phyloP scores from a whole-genome alignment of 2,888 invertebrate genomes.

The Drosophila siamana region DNA sequence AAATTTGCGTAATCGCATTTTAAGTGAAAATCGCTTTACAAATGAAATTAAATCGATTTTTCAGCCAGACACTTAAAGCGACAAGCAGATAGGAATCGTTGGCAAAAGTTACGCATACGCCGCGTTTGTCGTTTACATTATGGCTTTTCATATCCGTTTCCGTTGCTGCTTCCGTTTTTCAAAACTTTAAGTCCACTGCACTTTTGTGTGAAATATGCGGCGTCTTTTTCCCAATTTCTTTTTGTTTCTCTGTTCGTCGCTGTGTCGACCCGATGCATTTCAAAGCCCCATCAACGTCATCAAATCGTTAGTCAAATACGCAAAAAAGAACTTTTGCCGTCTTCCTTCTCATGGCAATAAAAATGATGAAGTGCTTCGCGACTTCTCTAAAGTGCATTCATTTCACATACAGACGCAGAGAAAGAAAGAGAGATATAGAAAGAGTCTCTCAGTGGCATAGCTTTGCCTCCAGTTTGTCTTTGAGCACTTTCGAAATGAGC shows the following conservation, averaged over 20 bases:
- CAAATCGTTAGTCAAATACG: constrained; percentile 77
- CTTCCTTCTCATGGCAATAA: constrained; percentile 64
- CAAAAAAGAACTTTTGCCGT: constrained; percentile 31
- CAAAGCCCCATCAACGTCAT: constrained; percentile 74
- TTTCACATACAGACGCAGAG: constrained; percentile 25
- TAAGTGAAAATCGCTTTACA: constrained; percentile 81
- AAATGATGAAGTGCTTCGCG: constrained; percentile 74
- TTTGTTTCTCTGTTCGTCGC: neutral
- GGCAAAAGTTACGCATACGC: constrained; percentile 55
- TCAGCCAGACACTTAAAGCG: constrained; percentile 52
- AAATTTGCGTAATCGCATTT: constrained; percentile 84
- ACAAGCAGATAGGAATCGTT: constrained; percentile 29
- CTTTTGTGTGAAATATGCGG: constrained; percentile 50
- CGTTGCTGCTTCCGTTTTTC: constrained; percentile 21
- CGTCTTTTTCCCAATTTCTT: constrained; percentile 11
- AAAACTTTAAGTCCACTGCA: constrained; percentile 59
- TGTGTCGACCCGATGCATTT: constrained; percentile 46
- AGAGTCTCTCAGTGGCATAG: constrained; percentile 10
- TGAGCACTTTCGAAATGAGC: neutral
- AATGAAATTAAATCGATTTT: constrained; percentile 78
- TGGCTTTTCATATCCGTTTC: constrained; percentile 65
- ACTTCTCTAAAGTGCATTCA: constrained; percentile 60
- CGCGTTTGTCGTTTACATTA: constrained; percentile 57
- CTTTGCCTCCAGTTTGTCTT: constrained; percentile 7
- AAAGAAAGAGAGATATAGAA: neutral